Conservation (phyloP, 2,113 vertebrate genomes). For the Clarias magur region DNA sequence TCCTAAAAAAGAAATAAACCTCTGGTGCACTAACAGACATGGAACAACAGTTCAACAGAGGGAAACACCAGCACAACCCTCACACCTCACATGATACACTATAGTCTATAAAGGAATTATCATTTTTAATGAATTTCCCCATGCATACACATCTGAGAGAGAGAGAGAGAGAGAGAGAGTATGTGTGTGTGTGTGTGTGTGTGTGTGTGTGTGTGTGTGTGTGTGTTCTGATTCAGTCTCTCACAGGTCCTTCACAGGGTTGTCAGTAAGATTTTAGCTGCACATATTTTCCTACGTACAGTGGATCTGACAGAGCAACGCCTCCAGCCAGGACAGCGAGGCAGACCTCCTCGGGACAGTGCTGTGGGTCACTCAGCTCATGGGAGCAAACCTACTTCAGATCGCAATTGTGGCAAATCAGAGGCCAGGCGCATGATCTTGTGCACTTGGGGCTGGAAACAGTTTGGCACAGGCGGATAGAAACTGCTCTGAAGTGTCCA, state of each 20-base stretch:
- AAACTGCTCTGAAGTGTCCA: conserved; percentile 21
- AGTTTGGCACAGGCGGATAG: background rate
- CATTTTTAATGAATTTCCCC: background rate
- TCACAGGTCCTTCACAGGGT: conserved; percentile 44
- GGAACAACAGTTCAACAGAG: background rate
- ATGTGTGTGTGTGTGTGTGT: conserved; percentile 31
- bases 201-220: conserved; percentile 1
- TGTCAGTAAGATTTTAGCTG: conserved; percentile 52
- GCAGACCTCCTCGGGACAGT: background rate
- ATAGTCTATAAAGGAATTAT: background rate
- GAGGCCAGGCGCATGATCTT: background rate
- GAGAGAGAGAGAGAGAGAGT: too few relatives aligned
- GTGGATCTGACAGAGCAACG: background rate
- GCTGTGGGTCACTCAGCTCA: background rate
- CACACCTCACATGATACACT: background rate
- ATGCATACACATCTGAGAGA: background rate
- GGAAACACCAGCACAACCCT: background rate
- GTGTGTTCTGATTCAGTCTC: conserved; percentile 51
- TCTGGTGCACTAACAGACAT: background rate
- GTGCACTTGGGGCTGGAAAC: background rate
- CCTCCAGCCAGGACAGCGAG: too few relatives aligned
- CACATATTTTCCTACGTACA: conserved; percentile 8
- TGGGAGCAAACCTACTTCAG: background rate
- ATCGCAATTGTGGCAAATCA: background rate
- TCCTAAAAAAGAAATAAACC: background rate